Conservation (phyloP, 2,888 invertebrate genomes). For the Pollenia labialis region DNA sequence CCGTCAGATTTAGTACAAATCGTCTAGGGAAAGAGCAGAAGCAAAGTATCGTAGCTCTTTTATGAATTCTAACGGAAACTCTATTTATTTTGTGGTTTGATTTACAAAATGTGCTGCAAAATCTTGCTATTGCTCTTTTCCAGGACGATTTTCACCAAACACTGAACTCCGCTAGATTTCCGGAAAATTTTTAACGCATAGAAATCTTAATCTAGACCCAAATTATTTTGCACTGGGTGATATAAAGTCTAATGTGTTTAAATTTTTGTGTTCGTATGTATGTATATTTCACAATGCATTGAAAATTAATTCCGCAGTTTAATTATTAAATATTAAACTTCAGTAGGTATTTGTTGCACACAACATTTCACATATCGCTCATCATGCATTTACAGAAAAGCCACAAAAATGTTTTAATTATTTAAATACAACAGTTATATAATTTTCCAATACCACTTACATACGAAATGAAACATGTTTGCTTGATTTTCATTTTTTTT, state of each 20-base stretch:
- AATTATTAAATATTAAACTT: background rate
- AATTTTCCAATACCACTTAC: slow-evolving; percentile 65
- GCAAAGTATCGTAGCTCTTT: no score
- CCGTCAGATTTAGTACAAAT: no score
- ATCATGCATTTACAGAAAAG: slow-evolving; percentile 7
- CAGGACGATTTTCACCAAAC: no score
- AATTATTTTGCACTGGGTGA: no score
- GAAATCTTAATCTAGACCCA: no score
- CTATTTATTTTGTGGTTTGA: no score
- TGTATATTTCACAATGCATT: background rate
- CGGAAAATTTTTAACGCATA: no score
- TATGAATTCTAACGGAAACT: no score
- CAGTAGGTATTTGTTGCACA: background rate
- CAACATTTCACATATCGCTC: background rate
- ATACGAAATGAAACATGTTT: slow-evolving; percentile 47
- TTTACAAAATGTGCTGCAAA: no score
- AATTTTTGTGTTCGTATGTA: background rate
- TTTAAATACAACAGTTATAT: slow-evolving; percentile 44
- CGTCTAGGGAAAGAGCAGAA: no score
- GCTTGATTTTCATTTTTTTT: slow-evolving; percentile 19
- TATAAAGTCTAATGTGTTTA: background rate
- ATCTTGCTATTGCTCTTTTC: no score
- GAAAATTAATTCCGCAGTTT: background rate
- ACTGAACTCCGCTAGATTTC: no score
- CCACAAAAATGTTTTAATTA: slow-evolving; percentile 20